Base-by-base conservation (phyloP, 2,797 vertebrate genomes). In the Galagoides demidoff region DNA sequence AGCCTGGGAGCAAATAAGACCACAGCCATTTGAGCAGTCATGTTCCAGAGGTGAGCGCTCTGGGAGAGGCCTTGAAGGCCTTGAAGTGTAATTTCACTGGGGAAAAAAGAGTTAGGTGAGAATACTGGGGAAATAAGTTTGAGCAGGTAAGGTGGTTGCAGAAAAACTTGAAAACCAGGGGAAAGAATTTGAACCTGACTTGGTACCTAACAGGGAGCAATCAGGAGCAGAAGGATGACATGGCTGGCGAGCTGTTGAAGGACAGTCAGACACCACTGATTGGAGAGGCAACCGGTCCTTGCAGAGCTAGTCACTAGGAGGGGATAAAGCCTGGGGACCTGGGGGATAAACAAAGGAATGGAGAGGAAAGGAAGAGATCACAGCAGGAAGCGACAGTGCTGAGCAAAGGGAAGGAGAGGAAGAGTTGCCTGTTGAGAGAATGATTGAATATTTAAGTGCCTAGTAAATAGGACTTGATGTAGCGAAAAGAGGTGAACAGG, bases 211-310 rank as follows among this genome's bases (percentile, higher is more conserved):
- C 5, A 31, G 29, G 70, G 81, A 34, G 27, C 16, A 20, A 10
- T 22, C 39, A 77, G 39, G n/a, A 83, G 34, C 5, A 37, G 85
- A 59, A 85, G 43, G 63, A n/a, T 4, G 16, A 34, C 7, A 1
- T 34, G 88, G 25, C 25, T 1, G 0, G 7, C 1, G 23, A 59
- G 20, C 20, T 64, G 13, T 20, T 37, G 22, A 27, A 85, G 93
- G 49, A 78, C 22, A 14, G 0, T 61, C 52, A 81, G 73, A 78
- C 1, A 0, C 2, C 22, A 63, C 23, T 1, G 7, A 9, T 1
- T 85, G 52, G 31, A 76, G 66, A 37, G 71, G 76, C 37, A 73
- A 45, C 31, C 14, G 5, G 23, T 19, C 45, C 59, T 64, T 19
- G 34, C 5, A 71, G 4, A 13, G n/a, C 16, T 39, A 10, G 27